Conservation (phyloP, 2,113 vertebrate species). For the Syngnathus scovelli region DNA sequence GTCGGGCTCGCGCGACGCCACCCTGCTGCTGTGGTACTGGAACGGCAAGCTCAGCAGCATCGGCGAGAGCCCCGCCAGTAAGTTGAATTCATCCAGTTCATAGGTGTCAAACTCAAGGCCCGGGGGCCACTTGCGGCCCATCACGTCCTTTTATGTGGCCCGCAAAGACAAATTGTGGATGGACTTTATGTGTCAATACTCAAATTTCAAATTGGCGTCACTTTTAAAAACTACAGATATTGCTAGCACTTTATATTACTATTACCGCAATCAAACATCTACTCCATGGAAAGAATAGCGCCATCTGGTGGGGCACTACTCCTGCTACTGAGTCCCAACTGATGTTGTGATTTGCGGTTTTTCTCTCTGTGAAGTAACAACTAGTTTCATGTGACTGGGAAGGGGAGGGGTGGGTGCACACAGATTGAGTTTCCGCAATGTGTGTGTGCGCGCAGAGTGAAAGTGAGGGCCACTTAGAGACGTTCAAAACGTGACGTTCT, state of each 20-base stretch:
- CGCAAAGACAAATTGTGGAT: too few relatives aligned
- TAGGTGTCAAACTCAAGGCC: too few relatives aligned
- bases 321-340: constrained; percentile 28
- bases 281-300: neutral
- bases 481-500: constrained; percentile 46
- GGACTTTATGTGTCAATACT: too few relatives aligned
- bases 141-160: too few relatives aligned
- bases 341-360: constrained; percentile 66
- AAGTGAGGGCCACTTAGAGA: constrained; percentile 69
- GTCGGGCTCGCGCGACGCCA: constrained; percentile 94
- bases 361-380: constrained; percentile 66
- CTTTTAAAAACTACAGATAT: too few relatives aligned
- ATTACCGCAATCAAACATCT: neutral
- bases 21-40: constrained; percentile 97
- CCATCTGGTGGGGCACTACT: neutral
- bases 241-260: too few relatives aligned
- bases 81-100: constrained; percentile 29
- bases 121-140: too few relatives aligned
- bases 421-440: constrained; percentile 67
- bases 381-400: constrained; percentile 62
- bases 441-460: constrained; percentile 31
- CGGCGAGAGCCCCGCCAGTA: constrained; percentile 86
- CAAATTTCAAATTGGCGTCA: too few relatives aligned
- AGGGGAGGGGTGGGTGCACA: constrained; percentile 40
- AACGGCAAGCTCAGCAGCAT: constrained; percentile 88